These are phyloP conservation scores for Melanotus villosus DNA, from an alignment of 2,888 invertebrate genomes.

Conservation along the genomic window DNA sequence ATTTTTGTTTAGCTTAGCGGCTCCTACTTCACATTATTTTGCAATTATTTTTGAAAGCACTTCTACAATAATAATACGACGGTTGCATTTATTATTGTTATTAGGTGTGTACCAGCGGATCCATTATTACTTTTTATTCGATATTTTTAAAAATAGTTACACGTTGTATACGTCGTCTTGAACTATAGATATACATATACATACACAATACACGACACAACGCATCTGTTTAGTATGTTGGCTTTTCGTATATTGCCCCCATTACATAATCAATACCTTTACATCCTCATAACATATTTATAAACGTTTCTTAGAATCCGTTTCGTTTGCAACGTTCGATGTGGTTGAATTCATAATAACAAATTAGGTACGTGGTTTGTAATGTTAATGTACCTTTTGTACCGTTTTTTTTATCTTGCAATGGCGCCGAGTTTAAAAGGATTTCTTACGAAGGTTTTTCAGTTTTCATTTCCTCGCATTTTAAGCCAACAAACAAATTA, in stretches of 20 bases:
- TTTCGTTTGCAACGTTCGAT: conserved; percentile 14
- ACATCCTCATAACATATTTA: conserved; percentile 43
- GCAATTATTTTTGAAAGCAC: conserved; percentile 23
- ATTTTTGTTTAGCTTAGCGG: not conserved
- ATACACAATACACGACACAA: not conserved
- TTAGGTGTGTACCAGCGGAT: not conserved
- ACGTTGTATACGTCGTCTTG: not conserved
- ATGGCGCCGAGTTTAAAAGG: too few relatives aligned
- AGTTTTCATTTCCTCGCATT: too few relatives aligned
- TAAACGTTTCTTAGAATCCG: conserved; percentile 36
- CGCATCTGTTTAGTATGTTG: not conserved
- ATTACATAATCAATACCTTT: conserved; percentile 40
- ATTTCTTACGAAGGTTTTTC: too few relatives aligned
- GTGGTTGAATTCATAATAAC: conserved; percentile 19
- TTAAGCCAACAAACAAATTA: too few relatives aligned
- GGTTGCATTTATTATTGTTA: conserved; percentile 15
- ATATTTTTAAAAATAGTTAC: not conserved
- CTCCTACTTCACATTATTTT: conserved; percentile 2
- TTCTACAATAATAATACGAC: not conserved
- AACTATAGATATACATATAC: not conserved
- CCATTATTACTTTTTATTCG: conserved; percentile 1
- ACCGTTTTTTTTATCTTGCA: too few relatives aligned
- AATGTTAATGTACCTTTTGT: not conserved
- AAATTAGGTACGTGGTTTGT: not conserved
- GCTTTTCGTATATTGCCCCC: conserved; percentile 34